Evolutionary conservation across 2,888 invertebrate genomes (phyloP).

Genomic region (Trichacis sp.): DNA sequence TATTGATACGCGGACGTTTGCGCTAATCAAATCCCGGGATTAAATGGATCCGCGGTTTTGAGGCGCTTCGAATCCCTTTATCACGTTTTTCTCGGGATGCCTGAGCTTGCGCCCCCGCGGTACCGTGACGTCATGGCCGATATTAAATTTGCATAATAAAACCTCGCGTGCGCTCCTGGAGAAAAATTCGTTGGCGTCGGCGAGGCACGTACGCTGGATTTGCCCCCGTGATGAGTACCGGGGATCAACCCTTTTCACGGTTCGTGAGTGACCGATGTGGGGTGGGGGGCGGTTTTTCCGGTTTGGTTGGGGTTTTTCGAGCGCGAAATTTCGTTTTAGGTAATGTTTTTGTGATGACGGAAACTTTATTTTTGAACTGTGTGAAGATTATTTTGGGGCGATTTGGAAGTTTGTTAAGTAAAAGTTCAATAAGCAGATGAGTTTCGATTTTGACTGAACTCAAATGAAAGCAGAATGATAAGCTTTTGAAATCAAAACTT

Average conservation of each 20-base stretch:
- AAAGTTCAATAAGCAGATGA: too few species aligned
- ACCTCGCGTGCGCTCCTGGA: conserved; percentile 50
- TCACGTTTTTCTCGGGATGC: conserved; percentile 8
- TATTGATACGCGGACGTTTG: background rate
- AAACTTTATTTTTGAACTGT: too few species aligned
- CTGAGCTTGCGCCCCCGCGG: conserved; percentile 25
- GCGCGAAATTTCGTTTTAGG: too few species aligned
- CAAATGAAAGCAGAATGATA: too few species aligned
- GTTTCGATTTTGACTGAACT: too few species aligned
- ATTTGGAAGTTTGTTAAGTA: too few species aligned
- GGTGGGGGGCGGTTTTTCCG: background rate
- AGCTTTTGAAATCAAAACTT: too few species aligned
- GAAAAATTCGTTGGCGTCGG: conserved; percentile 22
- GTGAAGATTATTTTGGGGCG: too few species aligned
- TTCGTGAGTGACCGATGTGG: background rate
- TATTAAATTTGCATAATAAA: conserved; percentile 65
- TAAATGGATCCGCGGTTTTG: background rate
- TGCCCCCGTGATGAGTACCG: conserved; percentile 24
- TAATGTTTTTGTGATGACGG: too few species aligned
- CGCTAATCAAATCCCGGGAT: background rate
- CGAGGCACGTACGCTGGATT: conserved; percentile 22
- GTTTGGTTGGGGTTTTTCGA: too few species aligned
- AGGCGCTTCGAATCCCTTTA: too few species aligned
- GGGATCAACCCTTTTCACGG: conserved; percentile 30
- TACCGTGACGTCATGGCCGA: conserved; percentile 47